Evolutionary conservation across 2,113 vertebrate species (phyloP).

Genomic region (Corythaixoides concolor): DNA sequence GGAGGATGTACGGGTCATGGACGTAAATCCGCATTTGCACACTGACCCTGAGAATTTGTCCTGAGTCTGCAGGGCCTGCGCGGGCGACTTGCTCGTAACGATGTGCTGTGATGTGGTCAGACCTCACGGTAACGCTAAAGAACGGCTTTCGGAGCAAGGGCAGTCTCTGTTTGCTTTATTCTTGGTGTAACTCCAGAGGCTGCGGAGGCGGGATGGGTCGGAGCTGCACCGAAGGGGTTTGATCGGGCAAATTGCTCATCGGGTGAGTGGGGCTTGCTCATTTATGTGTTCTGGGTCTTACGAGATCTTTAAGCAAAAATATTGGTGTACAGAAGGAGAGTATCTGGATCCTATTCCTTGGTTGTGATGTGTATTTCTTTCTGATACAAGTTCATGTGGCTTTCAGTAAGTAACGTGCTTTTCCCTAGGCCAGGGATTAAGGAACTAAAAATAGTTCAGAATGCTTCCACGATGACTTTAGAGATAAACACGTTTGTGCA

Average conservation of each 20-base stretch:
- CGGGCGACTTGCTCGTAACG: not conserved
- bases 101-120: not conserved
- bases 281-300: not conserved
- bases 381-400: not conserved
- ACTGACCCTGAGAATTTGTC: not conserved
- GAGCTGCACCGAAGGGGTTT: not conserved
- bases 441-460: not conserved
- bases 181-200: not conserved
- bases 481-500: not conserved
- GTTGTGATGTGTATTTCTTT: not conserved
- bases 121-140: accelerated
- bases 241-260: not conserved
- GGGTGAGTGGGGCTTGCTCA: accelerated
- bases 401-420: not conserved
- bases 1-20: not conserved
- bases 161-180: not conserved
- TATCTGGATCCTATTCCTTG: not conserved
- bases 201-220: not conserved
- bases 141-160: not conserved
- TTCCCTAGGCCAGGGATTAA: not conserved
- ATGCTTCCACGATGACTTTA: not conserved
- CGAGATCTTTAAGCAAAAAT: not conserved
- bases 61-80: not conserved
- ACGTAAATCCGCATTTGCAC: not conserved
- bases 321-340: not conserved